These are phyloP conservation scores for Bufo gargarizans DNA, from an alignment of 2,113 vertebrate genomes.

Conservation along the genomic window DNA sequence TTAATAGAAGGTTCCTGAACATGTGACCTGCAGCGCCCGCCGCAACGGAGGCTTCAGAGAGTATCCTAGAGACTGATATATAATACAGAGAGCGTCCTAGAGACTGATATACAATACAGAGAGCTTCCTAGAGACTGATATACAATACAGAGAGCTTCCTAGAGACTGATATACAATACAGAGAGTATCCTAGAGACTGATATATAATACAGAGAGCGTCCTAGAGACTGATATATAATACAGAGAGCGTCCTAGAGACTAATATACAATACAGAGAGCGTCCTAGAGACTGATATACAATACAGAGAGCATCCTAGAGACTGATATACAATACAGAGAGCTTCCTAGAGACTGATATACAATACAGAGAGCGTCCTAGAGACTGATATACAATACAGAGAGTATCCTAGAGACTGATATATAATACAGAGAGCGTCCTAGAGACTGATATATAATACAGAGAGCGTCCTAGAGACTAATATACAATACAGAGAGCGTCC, in stretches of 20 bases:
- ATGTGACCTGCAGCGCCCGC: background rate
- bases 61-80: background rate
- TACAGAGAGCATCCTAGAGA: background rate
- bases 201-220: background rate
- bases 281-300: background rate
- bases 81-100: background rate
- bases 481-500: background rate
- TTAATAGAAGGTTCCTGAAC: background rate
- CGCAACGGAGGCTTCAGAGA: too few species aligned
- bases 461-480: background rate
- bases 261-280: background rate
- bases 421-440: background rate
- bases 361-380: background rate
- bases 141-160: too few species aligned
- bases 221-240: too few species aligned
- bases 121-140: too few species aligned
- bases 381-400: background rate
- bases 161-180: background rate
- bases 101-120: background rate
- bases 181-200: background rate
- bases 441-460: background rate
- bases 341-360: too few species aligned
- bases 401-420: background rate
- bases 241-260: background rate
- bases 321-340: background rate